Evolutionary conservation across 2,113 vertebrate genomes (phyloP).

Genomic region (Toxotes jaculatrix): DNA sequence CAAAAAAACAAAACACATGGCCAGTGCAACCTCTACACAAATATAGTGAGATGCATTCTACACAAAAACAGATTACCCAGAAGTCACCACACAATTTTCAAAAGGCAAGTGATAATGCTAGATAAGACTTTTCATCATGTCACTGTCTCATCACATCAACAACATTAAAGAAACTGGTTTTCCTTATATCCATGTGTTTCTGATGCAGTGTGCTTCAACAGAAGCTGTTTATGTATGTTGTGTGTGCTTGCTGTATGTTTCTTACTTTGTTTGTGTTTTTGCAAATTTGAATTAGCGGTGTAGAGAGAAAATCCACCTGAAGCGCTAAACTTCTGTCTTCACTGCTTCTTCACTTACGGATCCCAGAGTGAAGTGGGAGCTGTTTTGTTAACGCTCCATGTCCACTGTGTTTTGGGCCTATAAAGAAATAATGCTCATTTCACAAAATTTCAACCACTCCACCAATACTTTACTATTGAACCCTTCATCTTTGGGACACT

Average conservation of each 20-base stretch:
- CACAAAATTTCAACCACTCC: constrained; percentile 44
- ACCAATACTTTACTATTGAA: constrained; percentile 38
- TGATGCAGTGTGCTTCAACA: not conserved
- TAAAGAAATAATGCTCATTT: constrained; percentile 41
- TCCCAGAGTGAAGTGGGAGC: constrained; percentile 3
- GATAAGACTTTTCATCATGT: not conserved
- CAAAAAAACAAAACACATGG: not conserved
- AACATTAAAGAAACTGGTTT: not conserved
- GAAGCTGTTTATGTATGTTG: not conserved
- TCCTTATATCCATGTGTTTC: not conserved
- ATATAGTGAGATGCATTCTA: not conserved
- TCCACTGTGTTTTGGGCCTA: constrained; percentile 12
- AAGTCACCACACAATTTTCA: not conserved
- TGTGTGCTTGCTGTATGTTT: not conserved
- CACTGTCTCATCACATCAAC: not conserved
- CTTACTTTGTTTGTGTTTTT: not conserved
- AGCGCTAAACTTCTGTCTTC: not conserved
- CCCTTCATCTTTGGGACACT: constrained; percentile 41
- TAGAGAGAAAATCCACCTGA: not conserved
- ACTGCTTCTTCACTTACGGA: not conserved
- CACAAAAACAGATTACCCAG: not conserved
- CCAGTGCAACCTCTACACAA: not conserved
- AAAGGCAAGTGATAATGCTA: not conserved
- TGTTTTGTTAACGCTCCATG: not conserved
- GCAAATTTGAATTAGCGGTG: not conserved